Conservation (phyloP, 2,797 vertebrate species). For the Botia kubotai region DNA sequence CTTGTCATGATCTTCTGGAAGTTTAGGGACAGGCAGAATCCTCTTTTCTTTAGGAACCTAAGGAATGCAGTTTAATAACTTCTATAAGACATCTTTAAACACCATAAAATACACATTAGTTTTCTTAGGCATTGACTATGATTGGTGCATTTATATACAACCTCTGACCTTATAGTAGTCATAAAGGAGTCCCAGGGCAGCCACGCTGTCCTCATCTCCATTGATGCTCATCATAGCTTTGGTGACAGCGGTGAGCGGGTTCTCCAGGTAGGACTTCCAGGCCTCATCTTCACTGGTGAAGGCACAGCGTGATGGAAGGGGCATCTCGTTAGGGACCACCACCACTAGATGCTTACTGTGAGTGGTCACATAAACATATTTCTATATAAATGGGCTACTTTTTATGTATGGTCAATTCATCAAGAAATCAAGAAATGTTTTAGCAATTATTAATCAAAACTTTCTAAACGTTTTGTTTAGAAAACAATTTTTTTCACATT, state of each 20-base stretch:
- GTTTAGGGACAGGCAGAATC: conserved; percentile 84
- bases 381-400: background rate
- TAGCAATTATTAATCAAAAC: background rate
- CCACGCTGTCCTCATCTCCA: conserved; percentile 96
- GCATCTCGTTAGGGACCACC: conserved; percentile 91
- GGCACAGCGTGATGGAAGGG: conserved; percentile 86
- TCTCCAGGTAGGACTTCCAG: conserved; percentile 97
- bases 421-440: background rate
- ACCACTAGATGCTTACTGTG: conserved; percentile 94
- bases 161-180: conserved; percentile 96
- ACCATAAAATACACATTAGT: background rate
- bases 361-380: conserved; percentile 38
- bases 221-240: conserved; percentile 99
- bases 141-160: background rate
- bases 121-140: background rate
- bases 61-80: conserved; percentile 42
- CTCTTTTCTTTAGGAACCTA: conserved; percentile 98
- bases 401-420: background rate
- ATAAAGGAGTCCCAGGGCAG: conserved; percentile 93
- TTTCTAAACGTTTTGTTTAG: background rate
- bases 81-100: background rate
- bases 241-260: conserved; percentile 95
- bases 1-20: conserved; percentile 56
- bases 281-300: conserved; percentile 98
- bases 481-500: background rate